These are phyloP conservation scores for Enteromius anoplus DNA, from an alignment of 2,797 vertebrate genomes.

Conservation along the genomic window DNA sequence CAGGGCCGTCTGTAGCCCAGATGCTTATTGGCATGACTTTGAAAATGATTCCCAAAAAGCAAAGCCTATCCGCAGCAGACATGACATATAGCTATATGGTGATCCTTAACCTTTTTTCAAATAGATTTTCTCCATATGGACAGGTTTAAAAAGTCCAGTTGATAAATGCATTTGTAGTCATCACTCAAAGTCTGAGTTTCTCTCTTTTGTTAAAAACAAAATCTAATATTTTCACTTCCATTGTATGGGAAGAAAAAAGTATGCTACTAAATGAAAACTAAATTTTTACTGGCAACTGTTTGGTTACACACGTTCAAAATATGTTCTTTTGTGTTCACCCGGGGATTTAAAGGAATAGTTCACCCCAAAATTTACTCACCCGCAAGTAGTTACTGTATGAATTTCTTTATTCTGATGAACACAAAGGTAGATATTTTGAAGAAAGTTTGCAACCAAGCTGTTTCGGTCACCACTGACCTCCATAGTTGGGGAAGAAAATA, in stretches of 20 bases:
- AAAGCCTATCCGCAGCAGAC: background rate
- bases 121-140: background rate
- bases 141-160: background rate
- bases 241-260: too few species aligned
- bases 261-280: too few species aligned
- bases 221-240: too few species aligned
- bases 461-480: background rate
- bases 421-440: background rate
- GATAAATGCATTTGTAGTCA: background rate
- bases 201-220: too few species aligned
- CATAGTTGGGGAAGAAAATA: background rate
- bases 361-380: too few species aligned
- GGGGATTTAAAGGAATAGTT: too few species aligned
- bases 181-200: too few species aligned
- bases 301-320: too few species aligned
- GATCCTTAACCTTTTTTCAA: background rate
- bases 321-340: too few species aligned
- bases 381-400: background rate
- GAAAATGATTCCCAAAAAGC: background rate
- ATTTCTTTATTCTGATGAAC: background rate
- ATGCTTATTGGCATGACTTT: constrained; percentile 1
- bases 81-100: background rate
- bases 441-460: background rate
- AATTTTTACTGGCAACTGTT: too few species aligned
- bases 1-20: constrained; percentile 27